These are phyloP conservation scores for Caenorhabditis uteleia DNA, from an alignment of 2,888 invertebrate species.

Conservation along the genomic window DNA sequence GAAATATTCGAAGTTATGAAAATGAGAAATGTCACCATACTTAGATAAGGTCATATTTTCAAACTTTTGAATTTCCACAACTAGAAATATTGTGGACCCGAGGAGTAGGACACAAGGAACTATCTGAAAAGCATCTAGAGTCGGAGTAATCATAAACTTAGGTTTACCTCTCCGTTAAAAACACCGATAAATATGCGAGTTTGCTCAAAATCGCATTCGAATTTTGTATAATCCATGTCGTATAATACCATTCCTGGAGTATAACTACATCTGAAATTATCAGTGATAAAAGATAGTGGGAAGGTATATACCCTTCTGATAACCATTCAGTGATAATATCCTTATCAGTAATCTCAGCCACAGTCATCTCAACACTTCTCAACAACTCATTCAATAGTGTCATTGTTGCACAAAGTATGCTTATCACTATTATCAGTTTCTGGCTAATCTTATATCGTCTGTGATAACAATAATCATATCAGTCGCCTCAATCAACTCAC, in stretches of 20 bases:
- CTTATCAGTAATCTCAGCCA: neutral
- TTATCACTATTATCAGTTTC: neutral
- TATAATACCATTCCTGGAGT: no score
- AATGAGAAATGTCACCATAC: no score
- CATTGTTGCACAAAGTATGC: neutral
- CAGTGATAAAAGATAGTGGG: no score
- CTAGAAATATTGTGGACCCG: slow-evolving; percentile 4
- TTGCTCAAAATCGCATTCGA: slow-evolving; percentile 6
- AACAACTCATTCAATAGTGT: neutral
- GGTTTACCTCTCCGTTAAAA: slow-evolving; percentile 2
- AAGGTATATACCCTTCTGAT: no score
- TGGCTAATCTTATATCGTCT: neutral
- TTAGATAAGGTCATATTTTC: neutral
- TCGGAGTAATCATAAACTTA: no score
- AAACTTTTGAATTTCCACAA: neutral
- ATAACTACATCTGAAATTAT: no score
- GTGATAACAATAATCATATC: no score
- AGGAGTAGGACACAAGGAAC: slow-evolving; percentile 2
- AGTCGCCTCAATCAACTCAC: no score
- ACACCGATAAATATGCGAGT: neutral
- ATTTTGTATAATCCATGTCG: neutral
- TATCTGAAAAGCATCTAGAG: no score
- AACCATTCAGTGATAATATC: no score
- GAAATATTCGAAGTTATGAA: neutral
- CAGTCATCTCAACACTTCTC: neutral